Base-by-base conservation (phyloP, 2,797 vertebrate genomes). In the Gephyroberyx darwinii region DNA sequence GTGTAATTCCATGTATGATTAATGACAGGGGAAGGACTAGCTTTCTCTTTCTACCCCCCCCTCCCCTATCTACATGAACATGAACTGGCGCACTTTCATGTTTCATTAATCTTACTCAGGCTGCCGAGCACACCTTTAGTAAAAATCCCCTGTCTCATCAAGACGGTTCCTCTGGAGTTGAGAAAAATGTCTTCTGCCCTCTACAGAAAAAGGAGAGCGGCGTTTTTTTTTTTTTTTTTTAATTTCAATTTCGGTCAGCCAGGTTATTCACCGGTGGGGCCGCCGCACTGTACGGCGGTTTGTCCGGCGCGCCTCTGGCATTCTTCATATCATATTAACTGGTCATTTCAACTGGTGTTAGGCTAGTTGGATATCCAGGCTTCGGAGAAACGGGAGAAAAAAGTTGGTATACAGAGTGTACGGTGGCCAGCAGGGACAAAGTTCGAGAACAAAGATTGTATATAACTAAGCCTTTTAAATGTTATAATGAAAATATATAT, bases 31-130 rank as follows among this genome's bases (percentile, higher is more conserved):
- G 53, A 64, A 54, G 65, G 78, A 85, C 54, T 57, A 58, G 64
- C 55, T 47, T 72, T 73, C 68, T 45, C 71, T 35, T 72, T 73
- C 68, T 45, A 69, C 26, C 69, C 62, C 51, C 74, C 48, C 63
- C 43, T 60, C 22, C 55, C 47, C 64, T 17, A 51, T 64, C 62
- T 20, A 41, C 53, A 57, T 8, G 77, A 86, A 76, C 35, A 68
- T 51, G 78, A 86, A 87, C 82, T 80, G 65, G 70, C 73, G 83
- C 86, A 52, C 83, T 71, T 67, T 86, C 82, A 86, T 78, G 71
- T 90, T 89, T 81, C 87, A 91, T 92, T 90, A 81, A 85, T 91
- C 84, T 87, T 81, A 77, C 56, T 78, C 79, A 70, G 70, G 69
- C 71, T 45, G 78, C 71, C 33, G 47, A 83, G 74, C 65, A 62